phyloP scores from a whole-genome alignment of 1,140 invertebrate species.

The Tyrophagus putrescentiae region DNA sequence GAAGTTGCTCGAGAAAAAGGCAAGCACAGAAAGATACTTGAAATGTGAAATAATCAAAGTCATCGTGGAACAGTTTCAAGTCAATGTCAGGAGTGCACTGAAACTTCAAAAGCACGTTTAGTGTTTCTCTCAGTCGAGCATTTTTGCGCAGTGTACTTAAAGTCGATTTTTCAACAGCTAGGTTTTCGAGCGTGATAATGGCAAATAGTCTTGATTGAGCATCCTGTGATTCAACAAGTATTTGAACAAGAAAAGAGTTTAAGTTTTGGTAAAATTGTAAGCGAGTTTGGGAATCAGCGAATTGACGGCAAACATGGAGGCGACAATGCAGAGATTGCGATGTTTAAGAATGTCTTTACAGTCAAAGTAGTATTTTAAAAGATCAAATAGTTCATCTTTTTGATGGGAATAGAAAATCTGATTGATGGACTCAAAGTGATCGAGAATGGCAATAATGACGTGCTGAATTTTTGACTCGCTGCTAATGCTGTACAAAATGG shows the following conservation, averaged over 20 bases:
- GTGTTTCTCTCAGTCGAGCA: neutral
- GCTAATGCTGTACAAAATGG: neutral
- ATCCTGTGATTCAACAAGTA: neutral
- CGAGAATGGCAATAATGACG: neutral
- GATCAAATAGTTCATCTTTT: too few relatives aligned
- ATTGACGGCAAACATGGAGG: neutral
- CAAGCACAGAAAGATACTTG: neutral
- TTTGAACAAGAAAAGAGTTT: neutral
- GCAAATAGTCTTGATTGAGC: neutral
- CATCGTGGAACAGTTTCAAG: neutral
- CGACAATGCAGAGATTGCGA: neutral
- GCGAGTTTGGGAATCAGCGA: neutral
- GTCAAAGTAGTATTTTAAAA: neutral
- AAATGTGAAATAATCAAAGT: neutral
- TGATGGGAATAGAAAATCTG: neutral
- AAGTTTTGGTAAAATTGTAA: neutral
- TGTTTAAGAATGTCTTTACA: neutral
- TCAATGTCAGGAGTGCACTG: neutral
- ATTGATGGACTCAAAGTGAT: neutral
- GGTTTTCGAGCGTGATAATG: neutral
- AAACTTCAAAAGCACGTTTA: neutral
- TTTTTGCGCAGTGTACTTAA: neutral
- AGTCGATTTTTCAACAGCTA: neutral
- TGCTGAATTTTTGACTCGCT: neutral
- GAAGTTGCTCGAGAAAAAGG: neutral